Base-by-base conservation (phyloP, 2,888 invertebrate genomes). In the Plemyria rubiginata region DNA sequence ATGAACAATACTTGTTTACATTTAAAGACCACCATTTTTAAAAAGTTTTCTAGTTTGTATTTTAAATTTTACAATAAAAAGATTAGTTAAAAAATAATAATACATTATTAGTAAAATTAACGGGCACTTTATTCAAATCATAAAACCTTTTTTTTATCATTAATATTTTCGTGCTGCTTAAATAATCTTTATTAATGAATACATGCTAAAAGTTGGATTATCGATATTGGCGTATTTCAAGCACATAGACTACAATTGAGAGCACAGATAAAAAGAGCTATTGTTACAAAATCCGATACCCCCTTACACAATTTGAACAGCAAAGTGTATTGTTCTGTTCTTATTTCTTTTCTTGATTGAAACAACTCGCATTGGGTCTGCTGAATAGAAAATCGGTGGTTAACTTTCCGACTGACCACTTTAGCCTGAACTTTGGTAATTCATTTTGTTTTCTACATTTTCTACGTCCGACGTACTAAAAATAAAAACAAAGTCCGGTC, bases 351-450 rank as follows among this genome's bases (percentile, higher is more conserved):
- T 75, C 79, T 80, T 85, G 82, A 85, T 85, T 87, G 85, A 86
- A 87, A 86, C 80, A 83, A 79, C 80, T 65, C 70, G 64, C 61
- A 60, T 67, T 55, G 79, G 76, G 75, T 77, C 75, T 69, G 68
- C 76, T 82, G 84, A 84, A 84, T 82, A 80, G 83, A 77, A 85
- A 85, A 85, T 81, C 78, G 77, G 75, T 73, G 79, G 79, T 80
- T 78, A 79, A 77, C 78, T 79, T 78, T 75, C 71, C 73, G 70
- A 72, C 73, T 70, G 75, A 68, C 80, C 81, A 77, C 66, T 76
- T 74, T 75, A 79, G 74, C 69, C 70, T 78, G 81, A 77, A 79
- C 80, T 79, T 77, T 74, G 75, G 73, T 78, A 70, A 76, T 80
- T 79, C 78, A 82, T 79, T 71, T 84, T 79, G 77, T 76, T 78